These are phyloP conservation scores for Beris chalybata DNA, from an alignment of 2,888 invertebrate genomes.

Conservation along the genomic window DNA sequence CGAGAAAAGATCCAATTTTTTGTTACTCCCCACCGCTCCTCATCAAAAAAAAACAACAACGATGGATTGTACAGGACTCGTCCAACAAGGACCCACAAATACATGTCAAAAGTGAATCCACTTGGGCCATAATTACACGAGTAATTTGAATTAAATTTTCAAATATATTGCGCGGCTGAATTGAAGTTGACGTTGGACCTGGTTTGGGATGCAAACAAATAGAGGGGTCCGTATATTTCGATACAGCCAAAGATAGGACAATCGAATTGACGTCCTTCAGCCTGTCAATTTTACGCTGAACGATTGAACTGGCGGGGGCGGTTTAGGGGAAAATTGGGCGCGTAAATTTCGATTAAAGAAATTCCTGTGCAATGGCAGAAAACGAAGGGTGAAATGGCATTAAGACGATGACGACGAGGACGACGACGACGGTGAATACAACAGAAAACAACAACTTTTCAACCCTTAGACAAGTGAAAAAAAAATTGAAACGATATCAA, in stretches of 20 bases:
- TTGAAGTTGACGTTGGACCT: too few species aligned
- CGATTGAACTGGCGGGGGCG: neutral
- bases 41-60: neutral
- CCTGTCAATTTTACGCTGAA: too few species aligned
- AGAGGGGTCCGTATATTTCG: too few species aligned
- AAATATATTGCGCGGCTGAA: constrained; percentile 3
- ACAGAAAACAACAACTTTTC: constrained; percentile 27
- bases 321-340: constrained; percentile 21
- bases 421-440: constrained; percentile 14
- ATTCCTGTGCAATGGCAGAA: constrained; percentile 31
- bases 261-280: too few species aligned
- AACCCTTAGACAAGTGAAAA: constrained; percentile 16
- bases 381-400: neutral
- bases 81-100: neutral
- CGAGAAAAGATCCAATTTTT: constrained; percentile 3
- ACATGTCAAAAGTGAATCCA: constrained; percentile 4
- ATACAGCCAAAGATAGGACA: too few species aligned
- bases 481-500: constrained; percentile 10
- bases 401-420: constrained; percentile 20
- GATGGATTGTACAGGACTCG: constrained; percentile 4
- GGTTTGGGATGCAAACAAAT: too few species aligned
- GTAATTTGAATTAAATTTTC: constrained; percentile 24
- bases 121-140: constrained; percentile 16
- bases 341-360: constrained; percentile 38
- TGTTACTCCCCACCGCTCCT: neutral